Percentiles rank a stretch among this genome's conserved stretches.
These are phyloP conservation scores for Spatulosminthurus flaviceps DNA, from an alignment of 2,888 invertebrate genomes.

Conservation along the genomic window DNA sequence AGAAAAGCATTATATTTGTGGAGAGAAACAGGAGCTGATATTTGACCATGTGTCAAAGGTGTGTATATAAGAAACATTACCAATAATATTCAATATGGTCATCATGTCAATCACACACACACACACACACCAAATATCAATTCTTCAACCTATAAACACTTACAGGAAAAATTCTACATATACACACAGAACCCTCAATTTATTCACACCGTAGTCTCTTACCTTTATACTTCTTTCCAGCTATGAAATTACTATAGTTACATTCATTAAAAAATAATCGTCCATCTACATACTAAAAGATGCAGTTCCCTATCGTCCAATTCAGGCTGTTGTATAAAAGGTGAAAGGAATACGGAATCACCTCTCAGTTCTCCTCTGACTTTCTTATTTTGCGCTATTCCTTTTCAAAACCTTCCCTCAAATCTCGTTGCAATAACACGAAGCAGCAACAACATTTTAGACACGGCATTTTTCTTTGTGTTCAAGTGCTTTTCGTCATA, in stretches of 20 bases:
- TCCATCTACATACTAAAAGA: not conserved
- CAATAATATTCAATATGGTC: too few species aligned
- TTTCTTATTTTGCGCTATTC: conserved; percentile 58
- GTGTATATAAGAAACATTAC: too few species aligned
- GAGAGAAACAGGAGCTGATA: too few species aligned
- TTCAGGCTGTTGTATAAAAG: conserved; percentile 52
- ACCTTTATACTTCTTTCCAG: not conserved
- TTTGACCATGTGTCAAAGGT: not conserved
- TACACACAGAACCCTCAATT: too few species aligned
- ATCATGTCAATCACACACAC: not conserved
- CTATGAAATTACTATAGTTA: not conserved
- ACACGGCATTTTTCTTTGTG: too few species aligned
- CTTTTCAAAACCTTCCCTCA: not conserved
- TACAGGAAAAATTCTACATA: too few species aligned
- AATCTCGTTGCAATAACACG: too few species aligned
- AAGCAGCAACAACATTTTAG: not conserved
- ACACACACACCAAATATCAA: too few species aligned
- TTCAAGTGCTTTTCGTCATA: too few species aligned
- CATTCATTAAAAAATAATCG: conserved; percentile 6
- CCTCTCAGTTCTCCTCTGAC: conserved; percentile 58
- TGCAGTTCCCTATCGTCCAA: conserved; percentile 14
- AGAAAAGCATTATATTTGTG: too few species aligned
- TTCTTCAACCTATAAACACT: too few species aligned
- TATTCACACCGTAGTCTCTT: too few species aligned
- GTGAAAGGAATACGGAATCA: conserved; percentile 63